Conservation (phyloP, 2,888 invertebrate genomes). For the Torymus texanus region DNA sequence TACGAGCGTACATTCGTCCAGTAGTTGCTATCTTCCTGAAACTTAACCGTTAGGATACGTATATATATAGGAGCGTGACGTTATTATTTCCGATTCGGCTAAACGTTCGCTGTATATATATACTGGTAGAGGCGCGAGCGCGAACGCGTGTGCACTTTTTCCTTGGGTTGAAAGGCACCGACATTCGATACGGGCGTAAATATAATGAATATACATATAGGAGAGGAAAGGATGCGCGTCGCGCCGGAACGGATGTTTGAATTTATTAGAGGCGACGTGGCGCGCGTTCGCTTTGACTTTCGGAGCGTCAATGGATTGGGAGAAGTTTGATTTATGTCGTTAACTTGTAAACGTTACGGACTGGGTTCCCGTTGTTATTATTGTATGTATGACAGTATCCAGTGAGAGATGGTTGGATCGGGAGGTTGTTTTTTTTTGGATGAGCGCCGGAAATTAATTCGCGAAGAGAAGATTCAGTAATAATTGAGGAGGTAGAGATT, state of each 20-base stretch:
- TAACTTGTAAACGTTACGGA: not conserved
- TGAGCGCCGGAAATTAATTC: no score
- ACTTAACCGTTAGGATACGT: slow-evolving; percentile 25
- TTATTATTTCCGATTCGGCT: slow-evolving; percentile 50
- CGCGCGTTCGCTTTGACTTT: slow-evolving; percentile 6
- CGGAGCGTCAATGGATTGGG: not conserved
- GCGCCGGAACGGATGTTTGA: slow-evolving; percentile 53
- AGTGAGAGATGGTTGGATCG: not conserved
- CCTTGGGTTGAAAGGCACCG: no score
- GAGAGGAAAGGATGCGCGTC: slow-evolving; percentile 20
- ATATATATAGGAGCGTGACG: not conserved
- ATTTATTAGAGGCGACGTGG: slow-evolving; percentile 41
- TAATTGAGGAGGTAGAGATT: no score
- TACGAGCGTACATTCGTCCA: no score
- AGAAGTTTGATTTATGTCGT: slow-evolving; percentile 18
- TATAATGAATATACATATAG: slow-evolving; percentile 5
- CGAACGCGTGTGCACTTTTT: not conserved
- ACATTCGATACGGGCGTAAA: slow-evolving; percentile 33
- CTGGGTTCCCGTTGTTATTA: not conserved
- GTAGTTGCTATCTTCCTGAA: not conserved
- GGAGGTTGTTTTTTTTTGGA: no score
- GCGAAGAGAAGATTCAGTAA: no score
- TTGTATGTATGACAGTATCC: not conserved
- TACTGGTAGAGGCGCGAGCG: not conserved
- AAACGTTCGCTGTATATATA: slow-evolving; percentile 37